A percentile compares a stretch with the other conserved stretches of the same genome.
Conservation (phyloP, 2,888 invertebrate species). For the Sinelater perroti region DNA sequence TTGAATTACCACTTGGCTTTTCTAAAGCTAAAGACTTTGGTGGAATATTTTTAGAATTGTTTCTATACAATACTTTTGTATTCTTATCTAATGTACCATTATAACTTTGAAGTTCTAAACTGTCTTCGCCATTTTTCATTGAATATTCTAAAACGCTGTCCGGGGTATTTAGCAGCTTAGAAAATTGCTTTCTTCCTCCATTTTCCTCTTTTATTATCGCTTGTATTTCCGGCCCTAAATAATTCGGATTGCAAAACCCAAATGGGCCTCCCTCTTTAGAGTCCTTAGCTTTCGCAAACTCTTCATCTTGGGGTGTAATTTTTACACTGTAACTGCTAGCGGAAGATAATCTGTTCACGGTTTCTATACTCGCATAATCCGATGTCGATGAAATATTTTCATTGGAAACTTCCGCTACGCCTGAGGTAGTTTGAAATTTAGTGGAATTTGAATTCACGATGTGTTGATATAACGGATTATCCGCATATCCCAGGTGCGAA, state of each 20-base stretch:
- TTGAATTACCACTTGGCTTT: constrained; percentile 55
- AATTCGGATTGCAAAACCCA: constrained; percentile 81
- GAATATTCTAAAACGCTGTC: constrained; percentile 61
- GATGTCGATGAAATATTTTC: constrained; percentile 73
- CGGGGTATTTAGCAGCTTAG: constrained; percentile 67
- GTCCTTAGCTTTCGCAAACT: constrained; percentile 48
- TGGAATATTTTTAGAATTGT: constrained; percentile 54
- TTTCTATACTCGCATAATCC: constrained; percentile 80
- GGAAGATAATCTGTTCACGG: constrained; percentile 67
- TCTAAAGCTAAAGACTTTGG: constrained; percentile 63
- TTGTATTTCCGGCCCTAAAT: constrained; percentile 72
- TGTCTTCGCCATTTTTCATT: constrained; percentile 47
- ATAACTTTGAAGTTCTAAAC: constrained; percentile 55
- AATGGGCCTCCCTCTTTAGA: constrained; percentile 61
- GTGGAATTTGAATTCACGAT: constrained; percentile 68
- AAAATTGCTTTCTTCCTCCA: constrained; percentile 46
- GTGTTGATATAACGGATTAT: constrained; percentile 63
- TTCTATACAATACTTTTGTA: constrained; percentile 56
- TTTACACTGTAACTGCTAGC: constrained; percentile 62
- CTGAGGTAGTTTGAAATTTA: constrained; percentile 65
- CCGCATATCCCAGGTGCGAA: constrained; percentile 63
- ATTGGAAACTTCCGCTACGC: constrained; percentile 65
- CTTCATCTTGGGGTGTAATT: constrained; percentile 57
- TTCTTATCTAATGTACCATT: constrained; percentile 53
- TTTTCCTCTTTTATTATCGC: constrained; percentile 47